phyloP scores from a whole-genome alignment of 2,113 vertebrate species.

The Engystomops pustulosus region DNA sequence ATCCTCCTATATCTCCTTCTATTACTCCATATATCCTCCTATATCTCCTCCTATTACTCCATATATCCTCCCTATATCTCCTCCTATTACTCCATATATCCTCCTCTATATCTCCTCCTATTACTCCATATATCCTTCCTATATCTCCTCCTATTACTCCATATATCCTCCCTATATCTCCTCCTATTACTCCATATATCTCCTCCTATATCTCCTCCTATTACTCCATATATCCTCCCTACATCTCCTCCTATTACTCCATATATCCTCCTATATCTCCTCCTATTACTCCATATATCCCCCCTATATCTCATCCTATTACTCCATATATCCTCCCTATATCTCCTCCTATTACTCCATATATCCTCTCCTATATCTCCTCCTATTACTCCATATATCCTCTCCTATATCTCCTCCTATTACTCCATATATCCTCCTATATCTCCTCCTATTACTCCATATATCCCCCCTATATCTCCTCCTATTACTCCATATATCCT shows the following conservation, averaged over 20 bases:
- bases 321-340: too few relatives aligned
- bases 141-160: too few relatives aligned
- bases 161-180: too few relatives aligned
- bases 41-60: conserved; percentile 26
- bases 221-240: not conserved
- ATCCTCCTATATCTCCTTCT: conserved; percentile 8
- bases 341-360: conserved; percentile 18
- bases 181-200: conserved; percentile 28
- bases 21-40: conserved; percentile 15
- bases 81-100: too few relatives aligned
- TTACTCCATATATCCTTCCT: too few relatives aligned
- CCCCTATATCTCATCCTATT: not conserved
- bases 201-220: not conserved
- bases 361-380: not conserved
- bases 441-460: conserved; percentile 1
- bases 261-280: not conserved
- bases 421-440: conserved; percentile 22
- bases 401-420: conserved; percentile 18
- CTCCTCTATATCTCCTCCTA: too few relatives aligned
- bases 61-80: too few relatives aligned
- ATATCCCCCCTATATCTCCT: not conserved
- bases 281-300: not conserved
- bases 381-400: not conserved
- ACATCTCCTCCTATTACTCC: conserved; percentile 28
- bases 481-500: not conserved